Evolutionary conservation across 53 echinoderm and acorn worm species (phyloP), one percentile per base, ranked within the genome.

Genomic region (Luidia sarsii): DNA sequence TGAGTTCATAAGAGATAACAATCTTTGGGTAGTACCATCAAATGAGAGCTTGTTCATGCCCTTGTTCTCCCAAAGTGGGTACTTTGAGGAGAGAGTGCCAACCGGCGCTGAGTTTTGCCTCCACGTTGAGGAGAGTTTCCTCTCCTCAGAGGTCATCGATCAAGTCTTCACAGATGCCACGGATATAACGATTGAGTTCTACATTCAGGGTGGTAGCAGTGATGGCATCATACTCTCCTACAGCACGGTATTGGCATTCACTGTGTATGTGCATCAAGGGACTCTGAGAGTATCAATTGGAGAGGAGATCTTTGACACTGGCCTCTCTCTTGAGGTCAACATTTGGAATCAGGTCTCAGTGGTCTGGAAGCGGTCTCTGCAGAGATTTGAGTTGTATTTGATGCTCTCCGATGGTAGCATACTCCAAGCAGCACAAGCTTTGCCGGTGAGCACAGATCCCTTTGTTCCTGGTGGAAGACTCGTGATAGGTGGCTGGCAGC

Each of bases 221-320:
- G 43, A 88, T 39, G 94, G 94, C 61, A 73, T 94, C 30, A 68
- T 94, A 14, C 23, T 94, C 28, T 91, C 94, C 18, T 94, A 86
- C 70, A 82, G 88, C 48, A 77, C 82, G 1, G 53, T 60, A 65
- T 50, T 71, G 70, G 63, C 86, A 35, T 88, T 91, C 48, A 89
- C 89, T 24, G 23, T 94, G 10, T 86, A 52, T 39, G 33, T 85
- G 32, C 61, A 91, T 50, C 77, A 7, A 29, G 73, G 39, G 27
- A 91, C 94, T 34, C 30, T 94, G 27, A 71, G 23, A 37, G 48
- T 94, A 20, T 39, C 61, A 8, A 70, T 94, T 7, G 94, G 60
- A 33, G 33, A 33, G 24, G 65, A 85, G 29, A 45, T 35, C 22
- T 86, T 91, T 61, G 89, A 94, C 64, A 94, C 94, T 23, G 75